phyloP scores from a whole-genome alignment of 1,140 invertebrate genomes.

The Trachymyrmex cornetzi region DNA sequence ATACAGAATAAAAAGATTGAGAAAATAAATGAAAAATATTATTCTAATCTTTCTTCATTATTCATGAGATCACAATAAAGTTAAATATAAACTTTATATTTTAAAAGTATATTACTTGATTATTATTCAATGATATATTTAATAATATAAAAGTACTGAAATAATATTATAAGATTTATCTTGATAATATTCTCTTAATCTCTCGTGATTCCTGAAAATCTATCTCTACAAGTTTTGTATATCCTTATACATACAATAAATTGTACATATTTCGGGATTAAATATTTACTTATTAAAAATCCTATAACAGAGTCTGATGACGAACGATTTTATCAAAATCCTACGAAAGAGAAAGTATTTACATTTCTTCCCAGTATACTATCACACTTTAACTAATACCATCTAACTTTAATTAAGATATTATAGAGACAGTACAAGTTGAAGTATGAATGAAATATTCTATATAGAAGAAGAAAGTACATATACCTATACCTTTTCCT shows the following conservation, averaged over 20 bases:
- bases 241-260: neutral
- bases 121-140: neutral
- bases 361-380: too few species aligned
- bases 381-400: too few species aligned
- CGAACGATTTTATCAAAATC: too few species aligned
- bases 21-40: neutral
- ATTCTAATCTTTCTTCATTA: neutral
- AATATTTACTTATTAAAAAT: neutral
- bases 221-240: too few species aligned
- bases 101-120: neutral
- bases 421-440: too few species aligned
- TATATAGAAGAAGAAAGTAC: too few species aligned
- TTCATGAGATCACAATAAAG: neutral
- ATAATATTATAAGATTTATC: slow-evolving; percentile 3
- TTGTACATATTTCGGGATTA: neutral
- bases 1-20: neutral
- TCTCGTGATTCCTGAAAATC: too few species aligned
- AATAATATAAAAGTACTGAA: neutral
- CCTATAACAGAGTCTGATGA: too few species aligned
- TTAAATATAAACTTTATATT: neutral
- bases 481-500: too few species aligned
- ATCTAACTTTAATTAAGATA: too few species aligned
- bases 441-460: too few species aligned
- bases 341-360: too few species aligned
- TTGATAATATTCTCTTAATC: neutral